Evolutionary conservation across 2,888 invertebrate genomes (phyloP).

Genomic region (Biston stratarius): DNA sequence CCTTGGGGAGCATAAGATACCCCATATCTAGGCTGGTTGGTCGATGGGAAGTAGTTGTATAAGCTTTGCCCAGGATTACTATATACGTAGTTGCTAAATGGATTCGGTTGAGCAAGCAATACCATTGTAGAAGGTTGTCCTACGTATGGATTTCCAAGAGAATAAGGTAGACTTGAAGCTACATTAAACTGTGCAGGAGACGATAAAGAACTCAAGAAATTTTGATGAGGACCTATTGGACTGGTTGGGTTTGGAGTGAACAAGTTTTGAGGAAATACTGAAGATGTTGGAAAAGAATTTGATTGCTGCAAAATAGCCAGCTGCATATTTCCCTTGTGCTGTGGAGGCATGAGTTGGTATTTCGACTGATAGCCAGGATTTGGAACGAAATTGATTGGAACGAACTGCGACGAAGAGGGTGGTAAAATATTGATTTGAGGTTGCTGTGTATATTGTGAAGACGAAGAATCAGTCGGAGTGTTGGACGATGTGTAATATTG

Average conservation of each 20-base stretch:
- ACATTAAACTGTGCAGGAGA: conserved; percentile 67
- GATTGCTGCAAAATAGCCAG: conserved; percentile 71
- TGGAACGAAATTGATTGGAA: conserved; percentile 74
- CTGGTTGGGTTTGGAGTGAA: conserved; percentile 58
- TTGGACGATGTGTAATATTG: conserved; percentile 69
- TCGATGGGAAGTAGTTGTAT: conserved; percentile 74
- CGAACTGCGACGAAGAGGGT: conserved; percentile 68
- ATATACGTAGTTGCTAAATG: conserved; percentile 68
- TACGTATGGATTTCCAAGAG: conserved; percentile 64
- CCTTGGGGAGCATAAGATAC: conserved; percentile 61
- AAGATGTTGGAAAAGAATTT: conserved; percentile 53
- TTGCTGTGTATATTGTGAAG: conserved; percentile 52
- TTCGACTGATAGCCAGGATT: conserved; percentile 79
- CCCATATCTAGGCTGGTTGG: conserved; percentile 71
- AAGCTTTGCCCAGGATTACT: conserved; percentile 70
- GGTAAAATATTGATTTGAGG: conserved; percentile 64
- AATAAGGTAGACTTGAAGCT: conserved; percentile 60
- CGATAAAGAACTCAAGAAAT: conserved; percentile 51
- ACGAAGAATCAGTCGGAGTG: conserved; percentile 55
- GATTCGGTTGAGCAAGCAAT: conserved; percentile 70
- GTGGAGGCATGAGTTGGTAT: conserved; percentile 75
- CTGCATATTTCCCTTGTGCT: conserved; percentile 70
- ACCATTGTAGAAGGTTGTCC: conserved; percentile 74
- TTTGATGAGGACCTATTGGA: conserved; percentile 58
- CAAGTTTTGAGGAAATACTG: conserved; percentile 58